These are phyloP conservation scores for Takifugu flavidus DNA, from an alignment of 2,113 vertebrate species.

Conservation along the genomic window DNA sequence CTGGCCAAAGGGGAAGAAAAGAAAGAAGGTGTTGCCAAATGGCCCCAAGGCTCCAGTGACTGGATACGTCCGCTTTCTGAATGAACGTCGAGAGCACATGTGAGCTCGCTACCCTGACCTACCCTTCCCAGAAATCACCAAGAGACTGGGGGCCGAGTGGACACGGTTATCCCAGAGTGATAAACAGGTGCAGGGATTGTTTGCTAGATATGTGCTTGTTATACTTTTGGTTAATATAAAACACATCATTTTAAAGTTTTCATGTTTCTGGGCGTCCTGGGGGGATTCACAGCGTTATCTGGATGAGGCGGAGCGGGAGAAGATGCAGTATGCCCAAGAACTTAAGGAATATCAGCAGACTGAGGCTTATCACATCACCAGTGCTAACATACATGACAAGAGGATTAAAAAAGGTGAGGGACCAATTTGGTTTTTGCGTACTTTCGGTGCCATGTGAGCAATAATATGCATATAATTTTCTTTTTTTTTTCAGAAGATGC, in stretches of 20 bases:
- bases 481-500: slow-evolving; percentile 73
- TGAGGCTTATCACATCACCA: slow-evolving; percentile 91
- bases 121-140: slow-evolving; percentile 96
- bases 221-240: neutral
- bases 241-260: neutral
- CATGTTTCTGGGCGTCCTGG: neutral
- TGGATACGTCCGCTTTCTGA: slow-evolving; percentile 92
- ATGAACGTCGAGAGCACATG: slow-evolving; percentile 91
- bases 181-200: slow-evolving; percentile 79
- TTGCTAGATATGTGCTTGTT: neutral
- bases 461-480: neutral
- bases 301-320: slow-evolving; percentile 92
- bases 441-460: neutral
- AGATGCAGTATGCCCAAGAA: slow-evolving; percentile 94
- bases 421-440: neutral
- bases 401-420: slow-evolving; percentile 89
- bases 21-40: slow-evolving; percentile 95
- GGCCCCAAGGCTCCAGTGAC: slow-evolving; percentile 97
- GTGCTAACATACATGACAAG: slow-evolving; percentile 92
- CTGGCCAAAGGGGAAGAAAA: slow-evolving; percentile 98
- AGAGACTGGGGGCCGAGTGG: slow-evolving; percentile 94
- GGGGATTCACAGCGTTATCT: slow-evolving; percentile 81
- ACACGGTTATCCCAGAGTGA: slow-evolving; percentile 86
- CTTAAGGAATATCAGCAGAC: slow-evolving; percentile 94
- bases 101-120: slow-evolving; percentile 88